Conservation (phyloP, 1,140 invertebrate species). For the Drosophila oshimai region DNA sequence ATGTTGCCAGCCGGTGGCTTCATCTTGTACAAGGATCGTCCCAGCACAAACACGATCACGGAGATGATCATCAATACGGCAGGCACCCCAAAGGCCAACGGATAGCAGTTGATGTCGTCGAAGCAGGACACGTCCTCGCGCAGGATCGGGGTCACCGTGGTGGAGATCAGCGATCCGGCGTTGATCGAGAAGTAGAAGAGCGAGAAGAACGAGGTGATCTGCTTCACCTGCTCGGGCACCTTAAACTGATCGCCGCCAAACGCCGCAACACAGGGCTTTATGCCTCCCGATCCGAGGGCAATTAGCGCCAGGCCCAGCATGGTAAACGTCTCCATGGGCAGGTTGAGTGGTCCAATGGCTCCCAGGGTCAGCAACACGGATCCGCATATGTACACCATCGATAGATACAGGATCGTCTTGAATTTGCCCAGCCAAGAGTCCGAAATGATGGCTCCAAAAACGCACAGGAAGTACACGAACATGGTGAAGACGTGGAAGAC, state of each 20-base stretch:
- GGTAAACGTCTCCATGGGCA: slow-evolving; percentile 87
- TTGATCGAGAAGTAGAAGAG: slow-evolving; percentile 98
- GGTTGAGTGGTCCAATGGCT: slow-evolving; percentile 85
- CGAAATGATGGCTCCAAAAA: slow-evolving; percentile 92
- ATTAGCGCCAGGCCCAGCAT: slow-evolving; percentile 92
- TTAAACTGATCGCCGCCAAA: slow-evolving; percentile 99
- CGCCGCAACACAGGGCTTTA: slow-evolving; percentile 98
- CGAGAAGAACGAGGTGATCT: slow-evolving; percentile 94
- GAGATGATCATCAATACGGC: slow-evolving; percentile 93
- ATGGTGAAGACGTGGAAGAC: slow-evolving; percentile 92
- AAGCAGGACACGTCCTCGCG: slow-evolving; percentile 93
- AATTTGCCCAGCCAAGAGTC: slow-evolving; percentile 92
- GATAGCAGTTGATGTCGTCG: slow-evolving; percentile 91
- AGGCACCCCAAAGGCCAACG: slow-evolving; percentile 96
- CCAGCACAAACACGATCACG: slow-evolving; percentile 91
- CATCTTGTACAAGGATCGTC: slow-evolving; percentile 91
- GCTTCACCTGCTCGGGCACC: slow-evolving; percentile 89
- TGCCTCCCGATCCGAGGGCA: slow-evolving; percentile 96
- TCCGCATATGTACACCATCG: slow-evolving; percentile 94
- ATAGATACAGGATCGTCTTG: slow-evolving; percentile 94
- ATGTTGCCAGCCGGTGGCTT: slow-evolving; percentile 93
- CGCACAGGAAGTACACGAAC: slow-evolving; percentile 91
- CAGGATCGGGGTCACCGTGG: slow-evolving; percentile 94
- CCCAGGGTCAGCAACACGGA: slow-evolving; percentile 90
- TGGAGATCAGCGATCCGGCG: slow-evolving; percentile 94